phyloP scores from a whole-genome alignment of 2,888 invertebrate genomes.

The Gastracanthus pulcherrimus region DNA sequence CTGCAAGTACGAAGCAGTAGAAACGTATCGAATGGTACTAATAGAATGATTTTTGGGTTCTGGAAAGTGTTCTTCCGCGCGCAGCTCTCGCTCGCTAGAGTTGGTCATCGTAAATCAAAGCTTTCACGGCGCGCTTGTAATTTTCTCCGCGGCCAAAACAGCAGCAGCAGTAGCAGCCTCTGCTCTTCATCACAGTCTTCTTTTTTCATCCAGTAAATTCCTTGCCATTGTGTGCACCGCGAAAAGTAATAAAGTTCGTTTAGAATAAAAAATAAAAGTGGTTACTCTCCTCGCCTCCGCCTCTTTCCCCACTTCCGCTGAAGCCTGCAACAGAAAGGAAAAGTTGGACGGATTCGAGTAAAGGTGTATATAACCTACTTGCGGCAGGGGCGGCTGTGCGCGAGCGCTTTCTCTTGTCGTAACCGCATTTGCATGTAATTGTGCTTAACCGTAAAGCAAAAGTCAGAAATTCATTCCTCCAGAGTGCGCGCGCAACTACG shows the following conservation, averaged over 20 bases:
- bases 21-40: background rate
- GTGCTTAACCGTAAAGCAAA: conserved; percentile 4
- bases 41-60: conserved; percentile 23
- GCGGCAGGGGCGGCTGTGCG: background rate
- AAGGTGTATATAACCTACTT: background rate
- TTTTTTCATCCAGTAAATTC: background rate
- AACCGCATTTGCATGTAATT: conserved; percentile 17
- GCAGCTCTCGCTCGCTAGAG: background rate
- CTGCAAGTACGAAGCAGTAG: too few relatives aligned
- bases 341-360: background rate
- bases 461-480: conserved; percentile 7
- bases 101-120: conserved; percentile 10
- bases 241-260: conserved; percentile 7
- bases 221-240: background rate
- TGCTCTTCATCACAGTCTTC: background rate
- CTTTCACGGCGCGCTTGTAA: background rate
- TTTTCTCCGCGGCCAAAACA: background rate
- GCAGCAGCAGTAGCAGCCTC: background rate
- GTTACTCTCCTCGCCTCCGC: background rate
- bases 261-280: conserved; percentile 7
- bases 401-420: background rate
- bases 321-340: too few relatives aligned
- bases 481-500: background rate
- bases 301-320: too few relatives aligned
- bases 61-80: background rate